Conservation (phyloP, 1,140 invertebrate genomes). For the Battus philenor region DNA sequence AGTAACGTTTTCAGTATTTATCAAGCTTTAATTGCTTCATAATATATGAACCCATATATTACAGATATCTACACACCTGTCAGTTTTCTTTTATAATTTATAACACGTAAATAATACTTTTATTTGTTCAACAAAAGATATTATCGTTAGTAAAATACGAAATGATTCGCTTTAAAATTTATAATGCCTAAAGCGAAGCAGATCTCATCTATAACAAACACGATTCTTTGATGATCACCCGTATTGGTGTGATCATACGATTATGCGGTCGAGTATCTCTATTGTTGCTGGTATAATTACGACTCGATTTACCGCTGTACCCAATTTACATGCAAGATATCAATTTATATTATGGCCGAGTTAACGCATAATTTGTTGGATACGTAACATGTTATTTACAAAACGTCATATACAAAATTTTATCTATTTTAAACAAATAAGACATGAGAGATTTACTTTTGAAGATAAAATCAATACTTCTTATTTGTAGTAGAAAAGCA, state of each 20-base stretch:
- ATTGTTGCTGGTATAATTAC: conserved; percentile 39
- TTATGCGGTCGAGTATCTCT: conserved; percentile 34
- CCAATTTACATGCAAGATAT: conserved; percentile 20
- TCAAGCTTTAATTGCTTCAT: no score
- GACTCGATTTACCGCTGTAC: conserved; percentile 2
- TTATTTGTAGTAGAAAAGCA: no score
- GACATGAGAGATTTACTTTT: no score
- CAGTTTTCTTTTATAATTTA: no score
- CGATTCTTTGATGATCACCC: conserved; percentile 3
- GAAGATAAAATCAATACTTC: no score
- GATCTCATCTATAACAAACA: not conserved
- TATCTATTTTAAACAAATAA: no score
- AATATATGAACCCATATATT: no score
- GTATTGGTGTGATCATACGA: conserved; percentile 15
- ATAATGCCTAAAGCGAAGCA: conserved; percentile 9
- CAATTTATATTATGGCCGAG: conserved; percentile 30
- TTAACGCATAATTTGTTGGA: conserved; percentile 15
- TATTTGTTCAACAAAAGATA: no score
- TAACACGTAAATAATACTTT: no score
- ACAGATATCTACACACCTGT: no score
- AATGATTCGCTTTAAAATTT: conserved; percentile 6
- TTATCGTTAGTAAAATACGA: conserved; percentile 1
- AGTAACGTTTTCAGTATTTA: no score
- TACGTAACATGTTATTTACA: conserved; percentile 2
- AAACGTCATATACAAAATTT: no score